Base-by-base conservation (phyloP, 2,797 vertebrate genomes). In the Pampus argenteus region DNA sequence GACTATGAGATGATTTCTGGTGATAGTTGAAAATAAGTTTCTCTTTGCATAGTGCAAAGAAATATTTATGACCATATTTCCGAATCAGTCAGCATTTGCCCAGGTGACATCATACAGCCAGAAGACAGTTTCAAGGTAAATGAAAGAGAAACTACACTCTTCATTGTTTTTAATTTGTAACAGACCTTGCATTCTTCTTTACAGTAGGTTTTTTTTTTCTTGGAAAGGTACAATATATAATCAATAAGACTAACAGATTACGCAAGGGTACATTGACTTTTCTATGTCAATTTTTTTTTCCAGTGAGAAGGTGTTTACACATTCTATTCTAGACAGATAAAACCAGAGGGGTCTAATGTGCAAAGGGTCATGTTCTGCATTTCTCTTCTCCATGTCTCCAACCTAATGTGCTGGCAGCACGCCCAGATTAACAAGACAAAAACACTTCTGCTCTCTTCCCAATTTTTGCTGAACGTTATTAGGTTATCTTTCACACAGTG, bases 351-450 rank as follows among this genome's bases (percentile, higher is more conserved):
- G 59, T 74, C 29, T 20, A 81, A 71, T 69, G 71, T 72, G 71
- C 65, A 64, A 71, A 15, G 68, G 82, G 77, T 81, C 84, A 78
- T 75, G 81, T 76, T 88, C 76, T 54, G 73, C 82, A 82, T 86
- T 89, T 90, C 77, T 91, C 74, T 77, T 78, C 83, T 82, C 85
- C 86, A 82, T 74, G 73, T 89, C 64, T 89, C 69, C 78, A 81
- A 85, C 71, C 76, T 88, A 89, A 89, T 85, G 72, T 63, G 79
- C 77, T 91, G 91, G 89, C 88, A 72, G 60, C 28, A 69, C 9
- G 82, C 90, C 90, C 25, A 18, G 90, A 86, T 82, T 84, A 90
- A 76, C 85, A 52, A 86, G 74, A 76, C 79, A 78, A 82, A 84
- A 88, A 88, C 80, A 89, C 59, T 61, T 77, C 74, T 81, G 58